Evolutionary conservation across 2,797 vertebrate species (phyloP), one percentile per base, ranked within the genome.

Genomic region (Eurystomus glaucurus): DNA sequence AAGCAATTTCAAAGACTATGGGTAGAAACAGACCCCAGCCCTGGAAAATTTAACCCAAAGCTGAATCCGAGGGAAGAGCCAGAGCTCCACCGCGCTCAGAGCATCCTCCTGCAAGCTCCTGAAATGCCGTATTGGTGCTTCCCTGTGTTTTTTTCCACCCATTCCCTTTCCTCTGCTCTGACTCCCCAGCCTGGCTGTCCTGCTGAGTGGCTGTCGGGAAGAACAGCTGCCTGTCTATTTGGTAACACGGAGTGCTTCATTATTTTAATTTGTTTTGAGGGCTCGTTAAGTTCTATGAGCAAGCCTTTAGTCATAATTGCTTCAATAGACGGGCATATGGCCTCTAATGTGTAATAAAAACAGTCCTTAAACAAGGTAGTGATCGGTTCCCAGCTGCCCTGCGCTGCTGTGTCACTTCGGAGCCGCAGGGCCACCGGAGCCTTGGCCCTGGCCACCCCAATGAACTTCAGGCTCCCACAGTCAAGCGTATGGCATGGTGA

Each of bases 241-340:
- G 88, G 71, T 62, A 94, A 90, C 52, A 57, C 0, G 0, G 80
- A 90, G 55, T 64, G 60, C 77, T 93, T 95, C 88, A 84, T 94
- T 93, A 94, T 70, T 94, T 96, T 96, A 84, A 97, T 96, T 96
- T 96, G 90, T 96, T 97, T 94, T 88, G 85, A 97, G 90, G 90
- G 88, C 92, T 94, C 5, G 4, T 92, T 93, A 79, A 90, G 54
- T 71, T 93, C 80, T 84, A 3, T 86, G 93, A 95, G 92, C 92
- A 95, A 97, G 87, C 61, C 83, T 90, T 96, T 94, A 94, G 90
- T 94, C 85, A 94, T 95, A 97, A 97, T 97, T 96, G 83, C 95
- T 95, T 88, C 95, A 96, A 95, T 26, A 89, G 92, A 61, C 88
- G 12, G 71, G 80, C 91, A 83, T 76, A 96, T n/a, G 83, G 95